These are phyloP conservation scores for Calypte anna DNA, from an alignment of 2,113 vertebrate genomes.

Conservation along the genomic window DNA sequence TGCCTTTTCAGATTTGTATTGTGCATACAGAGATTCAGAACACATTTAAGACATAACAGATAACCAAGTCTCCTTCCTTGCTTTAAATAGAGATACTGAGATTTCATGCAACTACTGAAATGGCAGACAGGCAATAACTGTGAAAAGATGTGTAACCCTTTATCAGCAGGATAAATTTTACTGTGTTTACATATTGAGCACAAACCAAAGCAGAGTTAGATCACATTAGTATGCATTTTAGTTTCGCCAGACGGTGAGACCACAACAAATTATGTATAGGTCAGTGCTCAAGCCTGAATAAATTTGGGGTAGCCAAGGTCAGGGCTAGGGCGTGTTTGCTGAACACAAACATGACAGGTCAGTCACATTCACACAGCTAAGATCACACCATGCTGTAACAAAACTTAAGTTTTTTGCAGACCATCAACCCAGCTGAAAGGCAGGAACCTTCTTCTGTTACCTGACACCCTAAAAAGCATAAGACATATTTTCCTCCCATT, in stretches of 20 bases:
- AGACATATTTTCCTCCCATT: not conserved
- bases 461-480: not conserved
- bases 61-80: not conserved
- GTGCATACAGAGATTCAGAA: not conserved
- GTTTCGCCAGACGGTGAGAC: not conserved
- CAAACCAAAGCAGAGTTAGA: not conserved
- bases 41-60: not conserved
- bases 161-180: not conserved
- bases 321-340: constrained; percentile 3
- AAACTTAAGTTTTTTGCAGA: not conserved
- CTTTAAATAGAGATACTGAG: not conserved
- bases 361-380: not conserved
- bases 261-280: constrained; percentile 48
- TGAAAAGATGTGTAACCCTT: not conserved
- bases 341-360: not conserved
- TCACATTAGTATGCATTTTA: not conserved
- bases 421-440: fast-evolving
- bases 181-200: not conserved
- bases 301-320: constrained; percentile 23
- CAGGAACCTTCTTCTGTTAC: not conserved
- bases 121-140: not conserved
- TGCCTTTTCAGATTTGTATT: not conserved
- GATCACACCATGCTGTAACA: not conserved
- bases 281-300: constrained; percentile 41
- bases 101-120: not conserved